phyloP scores from a whole-genome alignment of 1,140 invertebrate genomes.

The Euborellia annulipes region DNA sequence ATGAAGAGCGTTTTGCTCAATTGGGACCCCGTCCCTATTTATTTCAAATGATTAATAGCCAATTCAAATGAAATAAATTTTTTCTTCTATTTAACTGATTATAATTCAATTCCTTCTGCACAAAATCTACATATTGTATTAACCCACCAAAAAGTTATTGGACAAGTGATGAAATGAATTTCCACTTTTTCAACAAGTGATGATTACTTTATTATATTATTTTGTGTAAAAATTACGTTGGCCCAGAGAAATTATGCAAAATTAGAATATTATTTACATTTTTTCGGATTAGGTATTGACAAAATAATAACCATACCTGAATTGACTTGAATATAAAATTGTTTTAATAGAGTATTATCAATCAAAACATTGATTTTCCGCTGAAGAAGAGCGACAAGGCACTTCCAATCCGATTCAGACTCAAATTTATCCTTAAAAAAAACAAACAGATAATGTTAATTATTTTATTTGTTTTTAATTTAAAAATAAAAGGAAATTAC shows the following conservation, averaged over 20 bases:
- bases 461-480: background rate
- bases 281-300: background rate
- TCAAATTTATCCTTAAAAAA: constrained; percentile 31
- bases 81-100: too few relatives aligned
- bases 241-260: too few relatives aligned
- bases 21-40: too few relatives aligned
- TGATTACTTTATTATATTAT: constrained; percentile 7
- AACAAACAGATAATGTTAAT: constrained; percentile 5
- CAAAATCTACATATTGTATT: too few relatives aligned
- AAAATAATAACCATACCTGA: constrained; percentile 25
- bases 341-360: constrained; percentile 24
- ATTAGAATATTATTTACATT: too few relatives aligned
- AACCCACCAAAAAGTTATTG: too few relatives aligned
- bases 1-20: too few relatives aligned
- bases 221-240: constrained; percentile 3
- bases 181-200: background rate
- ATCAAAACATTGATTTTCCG: constrained; percentile 27
- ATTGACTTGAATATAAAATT: constrained; percentile 32
- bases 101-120: too few relatives aligned
- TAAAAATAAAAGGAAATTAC: constrained; percentile 20
- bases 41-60: too few relatives aligned
- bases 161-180: constrained; percentile 1
- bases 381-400: constrained; percentile 30
- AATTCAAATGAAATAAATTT: too few relatives aligned
- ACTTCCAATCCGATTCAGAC: constrained; percentile 35